A percentile compares a stretch with the other conserved stretches of the same genome.
Evolutionary conservation across 2,888 invertebrate genomes (phyloP).

Genomic region (Monochamus alternatus): DNA sequence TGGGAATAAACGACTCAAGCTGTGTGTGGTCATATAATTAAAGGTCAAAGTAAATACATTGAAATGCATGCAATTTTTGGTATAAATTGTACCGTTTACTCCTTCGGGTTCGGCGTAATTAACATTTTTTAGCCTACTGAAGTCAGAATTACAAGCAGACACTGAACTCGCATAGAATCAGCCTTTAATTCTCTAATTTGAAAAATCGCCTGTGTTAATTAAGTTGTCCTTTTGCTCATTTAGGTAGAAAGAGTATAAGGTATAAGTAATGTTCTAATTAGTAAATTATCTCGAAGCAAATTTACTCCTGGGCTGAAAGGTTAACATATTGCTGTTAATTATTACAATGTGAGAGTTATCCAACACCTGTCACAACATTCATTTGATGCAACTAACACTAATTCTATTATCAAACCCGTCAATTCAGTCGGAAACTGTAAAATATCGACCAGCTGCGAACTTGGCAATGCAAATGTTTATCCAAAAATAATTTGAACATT

Average conservation of each 20-base stretch:
- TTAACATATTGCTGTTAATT: conserved; percentile 55
- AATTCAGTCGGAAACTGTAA: conserved; percentile 50
- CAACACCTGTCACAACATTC: conserved; percentile 32
- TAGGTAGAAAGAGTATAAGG: conserved; percentile 12
- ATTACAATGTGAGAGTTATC: conserved; percentile 33
- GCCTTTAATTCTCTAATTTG: background rate
- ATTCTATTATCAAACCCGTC: conserved; percentile 37
- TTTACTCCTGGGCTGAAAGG: conserved; percentile 46
- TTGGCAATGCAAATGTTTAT: conserved; percentile 49
- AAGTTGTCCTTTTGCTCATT: background rate
- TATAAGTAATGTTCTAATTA: conserved; percentile 45
- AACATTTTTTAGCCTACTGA: background rate
- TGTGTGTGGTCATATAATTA: background rate
- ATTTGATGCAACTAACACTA: conserved; percentile 17
- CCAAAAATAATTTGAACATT: conserved; percentile 50
- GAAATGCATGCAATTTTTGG: background rate
- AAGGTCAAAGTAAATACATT: conserved; percentile 11
- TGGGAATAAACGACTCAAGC: background rate
- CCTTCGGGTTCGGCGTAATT: background rate
- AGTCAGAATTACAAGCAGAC: background rate
- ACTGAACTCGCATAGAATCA: background rate
- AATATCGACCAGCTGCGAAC: conserved; percentile 58
- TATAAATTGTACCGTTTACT: background rate
- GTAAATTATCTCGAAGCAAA: conserved; percentile 33
- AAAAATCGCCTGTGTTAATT: conserved; percentile 7